A percentile compares a stretch with the other conserved stretches of the same genome.
These are phyloP conservation scores for Brachycybe producta DNA, from an alignment of 2,888 invertebrate species.

Conservation along the genomic window DNA sequence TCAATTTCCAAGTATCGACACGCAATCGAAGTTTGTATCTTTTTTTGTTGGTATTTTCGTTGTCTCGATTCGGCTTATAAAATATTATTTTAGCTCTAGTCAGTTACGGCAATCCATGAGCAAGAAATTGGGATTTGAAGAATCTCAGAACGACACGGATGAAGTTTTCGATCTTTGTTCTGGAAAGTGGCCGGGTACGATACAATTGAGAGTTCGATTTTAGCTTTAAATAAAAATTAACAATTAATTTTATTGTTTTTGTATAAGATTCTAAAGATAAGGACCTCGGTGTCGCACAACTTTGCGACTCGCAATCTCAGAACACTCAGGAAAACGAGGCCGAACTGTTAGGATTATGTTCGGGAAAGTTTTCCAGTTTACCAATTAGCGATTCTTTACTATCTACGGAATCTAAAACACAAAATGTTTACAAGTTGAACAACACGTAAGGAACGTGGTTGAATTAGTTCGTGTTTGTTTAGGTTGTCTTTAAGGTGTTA, in stretches of 20 bases:
- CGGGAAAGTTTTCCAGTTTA: constrained; percentile 20
- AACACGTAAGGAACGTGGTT: background rate
- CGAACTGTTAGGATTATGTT: constrained; percentile 21
- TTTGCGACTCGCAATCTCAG: constrained; percentile 16
- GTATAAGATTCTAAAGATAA: background rate
- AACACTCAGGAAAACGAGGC: constrained; percentile 20
- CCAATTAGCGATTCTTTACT: background rate
- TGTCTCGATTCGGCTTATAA: too few relatives aligned
- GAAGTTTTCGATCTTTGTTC: constrained; percentile 22
- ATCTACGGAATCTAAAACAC: background rate
- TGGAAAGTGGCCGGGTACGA: constrained; percentile 20
- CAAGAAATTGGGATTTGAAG: too few relatives aligned
- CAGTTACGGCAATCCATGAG: too few relatives aligned
- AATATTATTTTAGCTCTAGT: too few relatives aligned
- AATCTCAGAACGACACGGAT: constrained; percentile 20
- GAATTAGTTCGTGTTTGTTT: background rate
- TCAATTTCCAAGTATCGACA: too few relatives aligned
- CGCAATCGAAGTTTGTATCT: too few relatives aligned
- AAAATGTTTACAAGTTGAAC: background rate
- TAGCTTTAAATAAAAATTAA: too few relatives aligned
- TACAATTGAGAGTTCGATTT: background rate
- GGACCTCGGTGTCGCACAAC: background rate
- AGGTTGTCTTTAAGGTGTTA: background rate
- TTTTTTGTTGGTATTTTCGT: too few relatives aligned
- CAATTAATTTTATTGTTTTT: background rate